A percentile compares a stretch with the other conserved stretches of the same genome.
phyloP scores from a whole-genome alignment of 1,140 invertebrate species.

The Heliconius eleuchia region DNA sequence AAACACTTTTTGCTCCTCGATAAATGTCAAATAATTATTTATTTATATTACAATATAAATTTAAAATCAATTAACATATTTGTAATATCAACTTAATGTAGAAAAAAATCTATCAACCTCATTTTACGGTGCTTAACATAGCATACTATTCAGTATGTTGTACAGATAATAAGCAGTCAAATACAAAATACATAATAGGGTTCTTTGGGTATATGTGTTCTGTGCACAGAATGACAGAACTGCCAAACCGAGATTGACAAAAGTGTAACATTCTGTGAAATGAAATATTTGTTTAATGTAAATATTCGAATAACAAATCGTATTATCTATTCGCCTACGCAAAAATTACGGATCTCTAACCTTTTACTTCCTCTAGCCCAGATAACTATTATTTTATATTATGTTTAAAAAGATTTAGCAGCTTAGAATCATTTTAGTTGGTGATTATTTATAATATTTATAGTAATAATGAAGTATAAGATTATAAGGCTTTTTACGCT shows the following conservation, averaged over 20 bases:
- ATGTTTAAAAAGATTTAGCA: slow-evolving; percentile 20
- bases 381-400: slow-evolving; percentile 47
- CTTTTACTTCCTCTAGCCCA: slow-evolving; percentile 52
- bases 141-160: no score
- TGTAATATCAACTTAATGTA: no score
- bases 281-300: slow-evolving; percentile 30
- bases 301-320: slow-evolving; percentile 33
- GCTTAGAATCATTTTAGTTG: slow-evolving; percentile 15
- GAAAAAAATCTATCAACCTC: no score
- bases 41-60: no score
- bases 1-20: no score
- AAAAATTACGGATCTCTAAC: slow-evolving; percentile 47
- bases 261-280: slow-evolving; percentile 18
- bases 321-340: slow-evolving; percentile 61
- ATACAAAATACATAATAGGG: no score
- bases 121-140: no score
- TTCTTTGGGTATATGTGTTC: no score
- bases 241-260: slow-evolving; percentile 23
- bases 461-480: slow-evolving; percentile 34
- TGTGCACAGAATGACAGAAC: background rate
- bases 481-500: slow-evolving; percentile 30
- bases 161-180: no score
- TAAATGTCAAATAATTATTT: no score
- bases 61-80: no score
- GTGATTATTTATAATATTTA: slow-evolving; percentile 22